Percentiles rank a stretch among this genome's conserved stretches.
Conservation (phyloP, 2,797 vertebrate genomes). For the Protosalanx chinensis region DNA sequence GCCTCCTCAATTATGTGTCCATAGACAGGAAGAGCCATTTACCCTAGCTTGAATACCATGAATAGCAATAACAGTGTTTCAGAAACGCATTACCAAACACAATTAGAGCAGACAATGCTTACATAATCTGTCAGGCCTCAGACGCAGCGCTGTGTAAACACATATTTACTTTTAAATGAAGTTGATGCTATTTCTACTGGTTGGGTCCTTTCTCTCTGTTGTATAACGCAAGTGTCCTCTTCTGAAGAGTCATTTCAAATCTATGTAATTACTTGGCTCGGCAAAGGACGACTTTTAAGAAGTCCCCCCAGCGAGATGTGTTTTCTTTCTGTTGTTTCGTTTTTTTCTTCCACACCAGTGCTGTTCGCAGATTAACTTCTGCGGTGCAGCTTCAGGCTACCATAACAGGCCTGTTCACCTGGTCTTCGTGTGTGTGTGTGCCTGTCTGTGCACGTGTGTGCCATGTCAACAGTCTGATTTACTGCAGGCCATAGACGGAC, state of each 20-base stretch:
- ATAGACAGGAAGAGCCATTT: conserved; percentile 65
- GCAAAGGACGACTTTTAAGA: conserved; percentile 30
- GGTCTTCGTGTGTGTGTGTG: conserved; percentile 38
- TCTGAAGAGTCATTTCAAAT: conserved; percentile 50
- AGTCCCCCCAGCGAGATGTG: conserved; percentile 56
- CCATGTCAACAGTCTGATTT: neutral
- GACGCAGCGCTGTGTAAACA: conserved; percentile 57
- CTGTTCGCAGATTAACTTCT: conserved; percentile 63
- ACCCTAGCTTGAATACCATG: conserved; percentile 68
- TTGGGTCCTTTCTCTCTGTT: conserved; percentile 33
- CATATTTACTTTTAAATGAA: conserved; percentile 66
- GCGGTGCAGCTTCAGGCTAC: conserved; percentile 62
- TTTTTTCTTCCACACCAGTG: conserved; percentile 41
- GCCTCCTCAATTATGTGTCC: conserved; percentile 68
- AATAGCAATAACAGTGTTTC: conserved; percentile 70
- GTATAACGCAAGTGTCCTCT: conserved; percentile 49
- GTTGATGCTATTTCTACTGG: conserved; percentile 52
- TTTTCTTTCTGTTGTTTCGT: conserved; percentile 30
- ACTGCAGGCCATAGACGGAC: neutral
- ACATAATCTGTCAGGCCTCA: conserved; percentile 58
- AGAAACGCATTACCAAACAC: conserved; percentile 72
- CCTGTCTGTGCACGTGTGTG: neutral
- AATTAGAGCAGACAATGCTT: conserved; percentile 65
- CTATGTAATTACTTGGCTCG: conserved; percentile 58
- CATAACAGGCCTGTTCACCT: conserved; percentile 47